Percentiles rank a stretch among this genome's conserved stretches.
Evolutionary conservation across 2,888 invertebrate species (phyloP).

Genomic region (Drosophila prolongata): DNA sequence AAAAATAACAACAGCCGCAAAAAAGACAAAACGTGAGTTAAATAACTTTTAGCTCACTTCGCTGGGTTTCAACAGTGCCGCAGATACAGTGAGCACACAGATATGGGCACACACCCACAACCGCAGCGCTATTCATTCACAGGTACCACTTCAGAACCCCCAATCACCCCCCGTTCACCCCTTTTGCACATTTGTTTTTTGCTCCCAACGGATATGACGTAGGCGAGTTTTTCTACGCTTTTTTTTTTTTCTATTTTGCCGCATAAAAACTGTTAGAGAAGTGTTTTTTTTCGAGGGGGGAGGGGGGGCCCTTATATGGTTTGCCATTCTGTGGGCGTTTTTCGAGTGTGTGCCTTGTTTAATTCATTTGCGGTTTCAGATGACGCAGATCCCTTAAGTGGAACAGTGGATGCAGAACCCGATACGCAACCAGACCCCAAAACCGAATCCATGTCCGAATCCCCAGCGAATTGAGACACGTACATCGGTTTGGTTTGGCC

Average conservation of each 20-base stretch:
- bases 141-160: conserved; percentile 39
- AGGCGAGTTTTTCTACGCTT: conserved; percentile 20
- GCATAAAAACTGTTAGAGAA: conserved; percentile 42
- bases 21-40: conserved; percentile 62
- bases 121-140: conserved; percentile 42
- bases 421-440: conserved; percentile 11
- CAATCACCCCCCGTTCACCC: background rate
- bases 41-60: conserved; percentile 57
- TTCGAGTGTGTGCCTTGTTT: conserved; percentile 27
- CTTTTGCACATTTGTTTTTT: conserved; percentile 13
- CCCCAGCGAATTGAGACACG: conserved; percentile 10
- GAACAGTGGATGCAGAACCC: conserved; percentile 35
- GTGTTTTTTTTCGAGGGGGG: conserved; percentile 19
- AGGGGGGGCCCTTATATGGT: conserved; percentile 36
- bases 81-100: conserved; percentile 22
- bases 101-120: conserved; percentile 22
- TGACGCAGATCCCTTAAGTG: conserved; percentile 52
- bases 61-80: conserved; percentile 21
- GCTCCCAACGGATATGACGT: conserved; percentile 49
- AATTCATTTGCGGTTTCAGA: conserved; percentile 50
- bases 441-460: conserved; percentile 1
- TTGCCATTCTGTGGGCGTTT: conserved; percentile 39
- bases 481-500: conserved; percentile 29
- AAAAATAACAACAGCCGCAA: conserved; percentile 16
- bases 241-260: conserved; percentile 27